Percentiles rank a stretch among this genome's conserved stretches.
Conservation (phyloP, 1,140 invertebrate genomes). For the Odontomachus brunneus region DNA sequence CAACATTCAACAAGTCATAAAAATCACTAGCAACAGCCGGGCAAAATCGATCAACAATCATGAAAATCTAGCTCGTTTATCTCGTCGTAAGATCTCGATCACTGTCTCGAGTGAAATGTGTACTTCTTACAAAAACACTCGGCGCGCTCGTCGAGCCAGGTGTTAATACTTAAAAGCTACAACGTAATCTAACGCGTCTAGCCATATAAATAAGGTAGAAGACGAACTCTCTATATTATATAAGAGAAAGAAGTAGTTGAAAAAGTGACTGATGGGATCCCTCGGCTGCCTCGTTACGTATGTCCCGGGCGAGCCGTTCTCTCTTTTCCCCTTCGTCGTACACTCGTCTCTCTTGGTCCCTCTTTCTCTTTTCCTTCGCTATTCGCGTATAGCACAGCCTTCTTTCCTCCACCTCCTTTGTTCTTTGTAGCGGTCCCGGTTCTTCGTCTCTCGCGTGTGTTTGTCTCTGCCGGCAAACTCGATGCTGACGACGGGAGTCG, state of each 20-base stretch:
- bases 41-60: not conserved
- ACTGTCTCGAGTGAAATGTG: slow-evolving; percentile 6
- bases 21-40: not conserved
- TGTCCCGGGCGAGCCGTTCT: not conserved
- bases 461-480: slow-evolving; percentile 4
- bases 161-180: slow-evolving; percentile 68
- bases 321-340: not conserved
- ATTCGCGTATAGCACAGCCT: slow-evolving; percentile 66
- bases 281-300: slow-evolving; percentile 36
- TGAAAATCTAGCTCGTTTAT: slow-evolving; percentile 20
- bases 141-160: slow-evolving; percentile 32
- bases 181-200: slow-evolving; percentile 54
- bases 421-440: not conserved
- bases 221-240: slow-evolving; percentile 41
- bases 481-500: not conserved
- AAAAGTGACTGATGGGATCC: slow-evolving; percentile 57
- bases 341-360: slow-evolving; percentile 57
- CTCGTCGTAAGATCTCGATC: slow-evolving; percentile 50
- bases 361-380: slow-evolving; percentile 53
- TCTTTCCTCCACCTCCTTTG: slow-evolving; percentile 19
- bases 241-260: slow-evolving; percentile 64
- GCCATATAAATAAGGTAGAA: slow-evolving; percentile 70
- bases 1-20: not conserved
- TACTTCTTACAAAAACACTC: slow-evolving; percentile 6
- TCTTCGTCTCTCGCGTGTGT: not conserved